Percentiles rank a stretch among this genome's conserved stretches.
Conservation (phyloP, 2,888 invertebrate species). For the Formica aserva region DNA sequence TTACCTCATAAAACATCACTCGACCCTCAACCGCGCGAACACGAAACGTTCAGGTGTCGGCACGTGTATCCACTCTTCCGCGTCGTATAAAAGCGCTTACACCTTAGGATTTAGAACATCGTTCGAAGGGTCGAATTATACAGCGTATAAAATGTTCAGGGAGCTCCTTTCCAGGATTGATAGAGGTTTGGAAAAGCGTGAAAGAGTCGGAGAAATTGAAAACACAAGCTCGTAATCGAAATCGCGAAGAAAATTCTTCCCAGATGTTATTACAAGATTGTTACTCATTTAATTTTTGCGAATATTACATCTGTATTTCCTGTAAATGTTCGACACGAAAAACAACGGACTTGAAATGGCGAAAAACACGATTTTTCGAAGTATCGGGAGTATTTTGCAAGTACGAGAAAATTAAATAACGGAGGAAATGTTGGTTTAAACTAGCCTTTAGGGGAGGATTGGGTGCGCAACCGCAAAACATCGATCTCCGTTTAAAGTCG, state of each 20-base stretch:
- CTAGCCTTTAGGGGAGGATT: not conserved
- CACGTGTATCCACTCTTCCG: constrained; percentile 35
- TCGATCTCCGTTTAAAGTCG: constrained; percentile 39
- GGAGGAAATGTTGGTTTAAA: constrained; percentile 10
- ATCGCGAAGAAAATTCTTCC: not conserved
- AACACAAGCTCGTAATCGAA: not conserved
- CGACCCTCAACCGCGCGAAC: constrained; percentile 55
- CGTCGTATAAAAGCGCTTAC: constrained; percentile 28
- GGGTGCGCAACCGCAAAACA: constrained; percentile 22
- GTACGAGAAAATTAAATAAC: constrained; percentile 27
- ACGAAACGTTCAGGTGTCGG: constrained; percentile 44
- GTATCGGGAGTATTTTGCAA: not conserved
- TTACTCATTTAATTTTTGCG: not conserved
- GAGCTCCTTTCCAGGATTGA: no score
- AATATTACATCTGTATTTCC: not conserved
- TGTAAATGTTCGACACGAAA: not conserved
- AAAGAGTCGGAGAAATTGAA: not conserved
- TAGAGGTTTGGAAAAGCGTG: not conserved
- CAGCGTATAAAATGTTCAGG: not conserved
- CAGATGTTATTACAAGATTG: not conserved
- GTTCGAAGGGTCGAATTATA: constrained; percentile 30
- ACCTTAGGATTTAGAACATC: constrained; percentile 25
- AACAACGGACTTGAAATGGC: not conserved
- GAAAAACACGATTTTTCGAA: constrained; percentile 15
- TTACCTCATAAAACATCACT: constrained; percentile 66